Evolutionary conservation across 2,797 vertebrate species (phyloP), one percentile per base, ranked within the genome.

Genomic region (Myotis vivesi): DNA sequence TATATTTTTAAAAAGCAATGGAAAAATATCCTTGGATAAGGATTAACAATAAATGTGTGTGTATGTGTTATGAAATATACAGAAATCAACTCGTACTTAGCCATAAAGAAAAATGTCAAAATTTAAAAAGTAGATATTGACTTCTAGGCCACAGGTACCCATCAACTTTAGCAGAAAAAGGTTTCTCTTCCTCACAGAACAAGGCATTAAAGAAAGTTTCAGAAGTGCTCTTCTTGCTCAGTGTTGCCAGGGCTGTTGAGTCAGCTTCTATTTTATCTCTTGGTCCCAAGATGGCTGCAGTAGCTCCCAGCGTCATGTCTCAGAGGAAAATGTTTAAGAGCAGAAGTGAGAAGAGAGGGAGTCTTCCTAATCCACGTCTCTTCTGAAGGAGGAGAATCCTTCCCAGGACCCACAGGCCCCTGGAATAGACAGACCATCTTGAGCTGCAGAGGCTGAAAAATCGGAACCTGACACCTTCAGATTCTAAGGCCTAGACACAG

Each of bases 401-500:
- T 72, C 57, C 46, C 71, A 77, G 62, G 87, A 81, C n/a, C 15
- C 33, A 11, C 6, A 64, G 66, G 46, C 20, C 11, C 71, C 57
- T 23, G 73, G 25, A 36, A 91, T 0, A 19, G 0, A 64, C 0
- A 9, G 64, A 20, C 30, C 69, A 88, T n/a, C 41, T 5, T 19
- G 80, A 88, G 68, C 55, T 79, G 13, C 81, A 25, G 16, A 80
- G 30, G 62, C 77, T 75, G 57, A 59, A 71, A 71, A 81, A 71
- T 55, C 33, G 17, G 9, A 73, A 72, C 53, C 33, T 76, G 36
- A 17, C 6, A 53, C 15, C 41, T 49, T 69, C 49, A 23, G 22
- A 72, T 3, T 89, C 85, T 86, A 91, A 88, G 73, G 75, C 68
- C 68, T 87, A 87, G 49, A 89, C 25, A 55, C 13, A 88, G 86